Conservation (phyloP, 35 echinoderm and acorn worm species). For the Apostichopus californicus region DNA sequence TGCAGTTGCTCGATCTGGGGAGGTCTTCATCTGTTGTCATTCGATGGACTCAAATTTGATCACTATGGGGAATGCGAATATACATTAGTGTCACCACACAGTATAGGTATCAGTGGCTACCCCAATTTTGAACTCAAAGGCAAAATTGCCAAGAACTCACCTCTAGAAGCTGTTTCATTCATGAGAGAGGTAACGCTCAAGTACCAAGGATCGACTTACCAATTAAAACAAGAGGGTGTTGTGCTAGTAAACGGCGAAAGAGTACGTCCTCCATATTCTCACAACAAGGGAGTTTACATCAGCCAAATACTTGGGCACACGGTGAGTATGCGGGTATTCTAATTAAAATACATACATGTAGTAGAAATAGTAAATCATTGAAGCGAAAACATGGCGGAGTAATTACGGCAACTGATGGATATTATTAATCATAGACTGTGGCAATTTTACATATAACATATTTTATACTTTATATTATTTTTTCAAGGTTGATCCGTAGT, state of each 20-base stretch:
- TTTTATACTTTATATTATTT: no score
- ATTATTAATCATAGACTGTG: no score
- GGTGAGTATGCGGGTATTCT: background rate
- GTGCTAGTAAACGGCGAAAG: background rate
- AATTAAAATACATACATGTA: no score
- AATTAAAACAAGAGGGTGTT: background rate
- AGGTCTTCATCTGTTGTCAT: slow-evolving; percentile 1
- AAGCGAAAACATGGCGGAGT: no score
- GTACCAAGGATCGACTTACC: slow-evolving; percentile 1
- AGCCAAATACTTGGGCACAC: background rate
- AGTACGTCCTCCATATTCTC: background rate
- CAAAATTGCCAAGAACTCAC: background rate
- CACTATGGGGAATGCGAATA: slow-evolving; percentile 21
- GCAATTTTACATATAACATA: no score
- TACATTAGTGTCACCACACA: background rate
- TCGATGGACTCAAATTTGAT: slow-evolving; percentile 28
- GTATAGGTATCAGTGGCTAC: background rate
- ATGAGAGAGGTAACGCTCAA: background rate
- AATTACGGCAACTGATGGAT: no score
- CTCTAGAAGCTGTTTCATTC: background rate
- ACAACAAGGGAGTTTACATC: background rate
- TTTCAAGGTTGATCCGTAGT: no score
- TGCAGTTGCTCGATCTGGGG: slow-evolving; percentile 20
- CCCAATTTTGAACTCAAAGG: slow-evolving; percentile 20
- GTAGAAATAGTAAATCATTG: no score